Percentiles rank a stretch among this genome's conserved stretches.
Evolutionary conservation across 2,888 invertebrate genomes (phyloP).

Genomic region (Agrilus cyanescens): DNA sequence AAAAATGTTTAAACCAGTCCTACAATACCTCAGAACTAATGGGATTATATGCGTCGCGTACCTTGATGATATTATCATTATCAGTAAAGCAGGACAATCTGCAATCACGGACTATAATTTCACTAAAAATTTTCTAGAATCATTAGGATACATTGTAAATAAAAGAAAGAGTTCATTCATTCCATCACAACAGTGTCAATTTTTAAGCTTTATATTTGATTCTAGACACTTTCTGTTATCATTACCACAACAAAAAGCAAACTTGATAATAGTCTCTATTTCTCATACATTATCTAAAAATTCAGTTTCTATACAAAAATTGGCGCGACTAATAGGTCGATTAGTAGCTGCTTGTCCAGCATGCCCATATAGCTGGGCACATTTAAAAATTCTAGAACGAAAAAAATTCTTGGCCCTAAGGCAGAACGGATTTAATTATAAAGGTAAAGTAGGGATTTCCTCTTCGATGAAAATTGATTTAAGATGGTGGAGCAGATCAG

Average conservation of each 20-base stretch:
- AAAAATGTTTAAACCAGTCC: slow-evolving; percentile 18
- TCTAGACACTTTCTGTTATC: neutral
- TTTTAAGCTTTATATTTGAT: slow-evolving; percentile 15
- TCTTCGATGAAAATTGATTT: slow-evolving; percentile 7
- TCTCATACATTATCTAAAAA: neutral
- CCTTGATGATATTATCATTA: slow-evolving; percentile 15
- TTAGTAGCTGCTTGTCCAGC: slow-evolving; percentile 12
- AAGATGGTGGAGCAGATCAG: slow-evolving; percentile 9
- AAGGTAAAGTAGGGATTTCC: slow-evolving; percentile 1
- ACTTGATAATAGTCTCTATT: neutral
- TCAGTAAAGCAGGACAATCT: slow-evolving; percentile 8
- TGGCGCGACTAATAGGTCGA: slow-evolving; percentile 10
- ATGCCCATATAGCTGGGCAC: slow-evolving; percentile 11
- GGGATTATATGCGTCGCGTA: slow-evolving; percentile 13
- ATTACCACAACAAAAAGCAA: neutral
- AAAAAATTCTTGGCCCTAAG: slow-evolving; percentile 9
- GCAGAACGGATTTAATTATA: slow-evolving; percentile 7
- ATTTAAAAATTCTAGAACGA: slow-evolving; percentile 11
- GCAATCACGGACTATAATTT: slow-evolving; percentile 6
- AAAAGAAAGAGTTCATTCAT: slow-evolving; percentile 12
- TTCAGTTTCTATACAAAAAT: slow-evolving; percentile 5
- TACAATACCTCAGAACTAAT: slow-evolving; percentile 7
- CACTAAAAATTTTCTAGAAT: slow-evolving; percentile 8
- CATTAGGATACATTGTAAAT: slow-evolving; percentile 16
- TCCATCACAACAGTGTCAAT: slow-evolving; percentile 11